Percentiles rank a stretch among this genome's conserved stretches.
Evolutionary conservation across 1,140 invertebrate species (phyloP).

Genomic region (Monomorium pharaonis): DNA sequence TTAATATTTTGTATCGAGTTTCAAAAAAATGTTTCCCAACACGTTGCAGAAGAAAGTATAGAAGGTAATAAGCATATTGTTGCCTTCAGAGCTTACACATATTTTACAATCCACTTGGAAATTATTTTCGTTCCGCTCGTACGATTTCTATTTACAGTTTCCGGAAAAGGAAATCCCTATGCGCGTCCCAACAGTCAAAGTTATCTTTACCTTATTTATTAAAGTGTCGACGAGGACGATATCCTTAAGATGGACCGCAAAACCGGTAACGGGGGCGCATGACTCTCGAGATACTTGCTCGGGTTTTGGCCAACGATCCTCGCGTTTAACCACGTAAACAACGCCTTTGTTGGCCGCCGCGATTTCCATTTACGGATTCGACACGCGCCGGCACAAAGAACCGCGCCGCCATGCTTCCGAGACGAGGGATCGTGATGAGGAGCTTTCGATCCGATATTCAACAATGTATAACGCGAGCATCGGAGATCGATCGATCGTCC

Average conservation of each 20-base stretch:
- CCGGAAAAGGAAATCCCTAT: not conserved
- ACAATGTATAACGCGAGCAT: conserved; percentile 55
- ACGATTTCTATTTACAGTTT: too few relatives aligned
- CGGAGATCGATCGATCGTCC: conserved; percentile 56
- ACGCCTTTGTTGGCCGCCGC: conserved; percentile 80
- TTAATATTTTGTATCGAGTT: not conserved
- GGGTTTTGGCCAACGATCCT: conserved; percentile 61
- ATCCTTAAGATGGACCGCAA: not conserved
- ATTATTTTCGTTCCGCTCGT: too few relatives aligned
- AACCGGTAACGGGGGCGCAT: conserved; percentile 30
- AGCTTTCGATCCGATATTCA: conserved; percentile 54
- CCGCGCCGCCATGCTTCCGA: conserved; percentile 57
- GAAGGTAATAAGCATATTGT: not conserved
- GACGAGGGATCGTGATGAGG: conserved; percentile 27
- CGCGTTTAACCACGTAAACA: conserved; percentile 83
- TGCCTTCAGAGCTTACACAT: too few relatives aligned
- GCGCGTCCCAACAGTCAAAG: not conserved
- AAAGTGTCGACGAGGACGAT: conserved; percentile 27
- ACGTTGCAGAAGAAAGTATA: too few relatives aligned
- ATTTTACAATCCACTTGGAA: too few relatives aligned
- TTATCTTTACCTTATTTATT: conserved; percentile 1
- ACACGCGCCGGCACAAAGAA: conserved; percentile 76
- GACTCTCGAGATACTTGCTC: conserved; percentile 61
- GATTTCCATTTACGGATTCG: conserved; percentile 84
- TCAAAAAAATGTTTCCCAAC: not conserved